phyloP scores from a whole-genome alignment of 2,797 vertebrate genomes.

The Prionace glauca region DNA sequence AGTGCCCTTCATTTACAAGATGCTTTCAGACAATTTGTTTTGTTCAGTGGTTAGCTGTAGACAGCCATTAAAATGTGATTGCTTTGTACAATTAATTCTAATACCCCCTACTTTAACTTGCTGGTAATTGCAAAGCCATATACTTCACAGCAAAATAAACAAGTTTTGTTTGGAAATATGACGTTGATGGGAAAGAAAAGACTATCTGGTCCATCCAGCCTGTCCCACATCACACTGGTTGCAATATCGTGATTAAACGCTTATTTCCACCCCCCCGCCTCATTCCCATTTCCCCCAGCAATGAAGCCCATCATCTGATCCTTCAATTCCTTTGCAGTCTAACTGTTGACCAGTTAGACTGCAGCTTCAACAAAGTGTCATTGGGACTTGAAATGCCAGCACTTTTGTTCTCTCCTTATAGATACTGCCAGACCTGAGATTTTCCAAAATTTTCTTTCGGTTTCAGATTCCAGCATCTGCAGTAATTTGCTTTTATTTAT shows the following conservation, averaged over 20 bases:
- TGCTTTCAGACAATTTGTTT: constrained; percentile 72
- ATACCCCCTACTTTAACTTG: constrained; percentile 68
- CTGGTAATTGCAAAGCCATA: constrained; percentile 62
- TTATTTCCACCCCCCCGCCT: too few relatives aligned
- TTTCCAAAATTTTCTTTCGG: too few relatives aligned
- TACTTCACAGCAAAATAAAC: constrained; percentile 51
- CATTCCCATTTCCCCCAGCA: background rate
- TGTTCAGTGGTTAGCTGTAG: constrained; percentile 77
- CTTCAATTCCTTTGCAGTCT: background rate
- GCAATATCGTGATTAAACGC: background rate
- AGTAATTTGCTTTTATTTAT: too few relatives aligned
- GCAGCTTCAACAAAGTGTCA: too few relatives aligned
- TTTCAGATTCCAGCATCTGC: too few relatives aligned
- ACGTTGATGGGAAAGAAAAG: background rate
- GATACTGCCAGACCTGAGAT: too few relatives aligned
- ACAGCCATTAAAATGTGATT: constrained; percentile 62
- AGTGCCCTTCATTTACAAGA: constrained; percentile 70
- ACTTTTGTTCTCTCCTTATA: too few relatives aligned
- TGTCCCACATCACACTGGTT: background rate
- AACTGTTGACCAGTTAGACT: background rate
- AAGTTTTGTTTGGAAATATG: constrained; percentile 21
- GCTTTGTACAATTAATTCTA: constrained; percentile 70
- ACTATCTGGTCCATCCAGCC: background rate
- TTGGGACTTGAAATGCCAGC: too few relatives aligned
- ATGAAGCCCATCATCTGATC: background rate